Percentiles rank a stretch among this genome's conserved stretches.
phyloP scores from a whole-genome alignment of 2,888 invertebrate species.

The Acleris emargana region DNA sequence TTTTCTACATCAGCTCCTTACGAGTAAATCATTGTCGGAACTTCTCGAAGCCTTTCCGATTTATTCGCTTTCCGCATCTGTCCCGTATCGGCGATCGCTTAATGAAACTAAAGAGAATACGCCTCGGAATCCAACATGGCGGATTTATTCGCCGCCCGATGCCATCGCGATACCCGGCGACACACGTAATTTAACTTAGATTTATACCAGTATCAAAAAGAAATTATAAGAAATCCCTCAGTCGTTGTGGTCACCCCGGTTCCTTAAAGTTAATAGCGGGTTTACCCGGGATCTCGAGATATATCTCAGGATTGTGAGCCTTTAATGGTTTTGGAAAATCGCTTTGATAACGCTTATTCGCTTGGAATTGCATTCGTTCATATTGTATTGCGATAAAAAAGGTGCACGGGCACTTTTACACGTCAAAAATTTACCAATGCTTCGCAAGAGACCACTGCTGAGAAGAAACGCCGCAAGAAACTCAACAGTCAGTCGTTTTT shows the following conservation, averaged over 20 bases:
- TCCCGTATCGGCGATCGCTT: conserved; percentile 72
- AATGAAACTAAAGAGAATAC: conserved; percentile 82
- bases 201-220: conserved; percentile 74
- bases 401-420: no score
- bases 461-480: no score
- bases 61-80: conserved; percentile 49
- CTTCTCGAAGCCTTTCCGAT: conserved; percentile 52
- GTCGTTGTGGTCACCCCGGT: conserved; percentile 42
- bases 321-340: conserved; percentile 29
- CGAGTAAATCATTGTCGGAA: conserved; percentile 35
- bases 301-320: conserved; percentile 34
- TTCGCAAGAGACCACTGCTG: no score
- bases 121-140: conserved; percentile 68
- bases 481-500: no score
- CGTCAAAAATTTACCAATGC: no score
- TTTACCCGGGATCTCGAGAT: conserved; percentile 35
- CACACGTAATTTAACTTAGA: conserved; percentile 80
- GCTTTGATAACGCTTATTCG: not conserved
- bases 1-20: not conserved
- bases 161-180: conserved; percentile 71
- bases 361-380: no score
- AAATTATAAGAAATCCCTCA: conserved; percentile 71
- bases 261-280: conserved; percentile 37
- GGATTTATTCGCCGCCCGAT: conserved; percentile 75
- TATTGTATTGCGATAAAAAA: no score